Base-by-base conservation (phyloP, 2,113 vertebrate genomes). In the Gnathonemus echidnorhynchus region DNA sequence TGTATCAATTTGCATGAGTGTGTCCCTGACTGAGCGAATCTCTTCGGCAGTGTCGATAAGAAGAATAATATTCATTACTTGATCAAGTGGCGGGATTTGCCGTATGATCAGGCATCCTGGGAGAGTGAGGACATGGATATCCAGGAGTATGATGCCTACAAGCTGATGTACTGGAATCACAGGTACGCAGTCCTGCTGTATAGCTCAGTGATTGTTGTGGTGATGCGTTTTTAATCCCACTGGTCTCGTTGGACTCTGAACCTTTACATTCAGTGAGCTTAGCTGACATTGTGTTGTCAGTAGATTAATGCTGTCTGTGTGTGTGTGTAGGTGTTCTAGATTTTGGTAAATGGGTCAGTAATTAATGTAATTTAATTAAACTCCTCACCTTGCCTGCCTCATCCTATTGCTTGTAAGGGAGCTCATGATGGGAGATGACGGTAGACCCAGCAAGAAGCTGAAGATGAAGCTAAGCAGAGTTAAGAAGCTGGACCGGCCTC, bases 401-500 rank as follows among this genome's bases (percentile, higher is more conserved):
- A 35, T 17, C 5, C 62, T 42, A 80, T 1, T 35, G 9, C 90
- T 17, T 89, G 5, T 84, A 5, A 99, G 98, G 93, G 98, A 99
- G 93, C 94, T 99, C 90, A 98, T 99, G 97, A 97, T 99, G 94
- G 98, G 98, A 89, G 98, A 99, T 21, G 98, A 99, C n/a, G 98
- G 98, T 1, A 93, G 95, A 88, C 98, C 98, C 3, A 97, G 97
- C 45, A 99, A 98, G 95, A 99, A 98, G 93, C 90, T 99, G 70
- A 99, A 98, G 96, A 35, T 42, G 74, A 90, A 96, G 35, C 98
- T 98, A 62, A 96, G 98, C 62, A 96, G 97, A 92, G 92, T 97
- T 88, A 95, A 97, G 92, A 97, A 97, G 88, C 94, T 97, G 35
- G 98, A 99, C 89, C 94, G 98, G 45, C 98, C 98, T 6, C 98